Evolutionary conservation across 2,113 vertebrate species (phyloP).

Genomic region (Catharus bicknelli): DNA sequence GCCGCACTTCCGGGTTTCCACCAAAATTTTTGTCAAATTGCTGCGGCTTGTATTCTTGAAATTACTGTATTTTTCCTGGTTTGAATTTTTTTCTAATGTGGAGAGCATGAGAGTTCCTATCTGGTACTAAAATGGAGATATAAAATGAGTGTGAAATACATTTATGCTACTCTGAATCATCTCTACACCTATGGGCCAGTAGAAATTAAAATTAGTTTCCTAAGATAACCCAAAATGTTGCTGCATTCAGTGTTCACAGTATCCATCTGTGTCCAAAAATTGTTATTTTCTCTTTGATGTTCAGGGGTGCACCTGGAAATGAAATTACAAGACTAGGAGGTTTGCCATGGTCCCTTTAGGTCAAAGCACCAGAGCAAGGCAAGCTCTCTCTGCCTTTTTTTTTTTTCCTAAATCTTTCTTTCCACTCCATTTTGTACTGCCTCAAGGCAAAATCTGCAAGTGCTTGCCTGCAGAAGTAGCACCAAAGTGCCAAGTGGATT

Average conservation of each 20-base stretch:
- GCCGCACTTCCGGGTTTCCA: too few species aligned
- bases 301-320: background rate
- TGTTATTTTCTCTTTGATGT: background rate
- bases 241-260: background rate
- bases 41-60: too few species aligned
- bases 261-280: background rate
- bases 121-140: background rate
- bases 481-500: fast-evolving
- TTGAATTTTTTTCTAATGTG: background rate
- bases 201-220: background rate
- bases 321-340: background rate
- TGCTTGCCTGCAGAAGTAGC: background rate
- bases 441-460: fast-evolving
- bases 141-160: background rate
- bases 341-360: background rate
- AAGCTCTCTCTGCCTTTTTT: background rate
- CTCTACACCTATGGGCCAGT: background rate
- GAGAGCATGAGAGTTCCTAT: background rate
- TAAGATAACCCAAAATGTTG: background rate
- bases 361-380: background rate
- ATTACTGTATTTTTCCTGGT: background rate
- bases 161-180: background rate
- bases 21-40: too few species aligned
- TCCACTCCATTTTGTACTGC: too few species aligned
- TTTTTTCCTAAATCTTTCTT: too few species aligned